Evolutionary conservation across 2,888 invertebrate genomes (phyloP).

Genomic region (Plebejus argus): DNA sequence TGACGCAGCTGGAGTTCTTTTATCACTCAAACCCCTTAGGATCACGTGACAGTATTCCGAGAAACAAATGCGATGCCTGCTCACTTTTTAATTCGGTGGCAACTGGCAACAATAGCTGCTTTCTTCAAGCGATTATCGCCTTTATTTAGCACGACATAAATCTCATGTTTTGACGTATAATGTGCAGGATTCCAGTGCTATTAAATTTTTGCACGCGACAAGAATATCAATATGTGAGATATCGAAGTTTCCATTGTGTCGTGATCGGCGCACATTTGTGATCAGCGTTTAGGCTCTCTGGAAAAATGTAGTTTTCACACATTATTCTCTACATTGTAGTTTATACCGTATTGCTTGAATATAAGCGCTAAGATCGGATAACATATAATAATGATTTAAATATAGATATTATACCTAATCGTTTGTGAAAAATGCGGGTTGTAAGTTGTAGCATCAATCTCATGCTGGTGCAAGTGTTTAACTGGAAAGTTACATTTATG

Average conservation of each 20-base stretch:
- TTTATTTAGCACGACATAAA: constrained; percentile 10
- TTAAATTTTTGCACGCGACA: constrained; percentile 58
- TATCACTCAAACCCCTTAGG: constrained; percentile 14
- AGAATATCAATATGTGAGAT: constrained; percentile 44
- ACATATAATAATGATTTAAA: background rate
- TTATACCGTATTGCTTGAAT: background rate
- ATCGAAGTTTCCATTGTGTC: constrained; percentile 35
- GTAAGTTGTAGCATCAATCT: background rate
- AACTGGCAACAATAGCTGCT: constrained; percentile 33
- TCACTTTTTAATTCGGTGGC: constrained; percentile 33
- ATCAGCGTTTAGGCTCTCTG: constrained; percentile 23
- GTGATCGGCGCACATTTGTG: constrained; percentile 30
- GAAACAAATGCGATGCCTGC: constrained; percentile 36
- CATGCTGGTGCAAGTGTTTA: background rate
- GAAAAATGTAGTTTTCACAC: constrained; percentile 16
- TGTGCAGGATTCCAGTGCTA: constrained; percentile 46
- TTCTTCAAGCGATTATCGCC: background rate
- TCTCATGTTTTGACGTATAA: background rate
- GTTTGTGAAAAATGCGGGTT: background rate
- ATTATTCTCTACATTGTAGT: background rate
- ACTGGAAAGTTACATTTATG: background rate
- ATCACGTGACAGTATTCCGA: constrained; percentile 34
- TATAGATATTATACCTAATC: background rate
- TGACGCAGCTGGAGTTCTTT: constrained; percentile 5
- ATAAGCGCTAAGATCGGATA: background rate